These are phyloP conservation scores for Halcyon chelicuti DNA, from an alignment of 2,797 vertebrate species.

Conservation along the genomic window DNA sequence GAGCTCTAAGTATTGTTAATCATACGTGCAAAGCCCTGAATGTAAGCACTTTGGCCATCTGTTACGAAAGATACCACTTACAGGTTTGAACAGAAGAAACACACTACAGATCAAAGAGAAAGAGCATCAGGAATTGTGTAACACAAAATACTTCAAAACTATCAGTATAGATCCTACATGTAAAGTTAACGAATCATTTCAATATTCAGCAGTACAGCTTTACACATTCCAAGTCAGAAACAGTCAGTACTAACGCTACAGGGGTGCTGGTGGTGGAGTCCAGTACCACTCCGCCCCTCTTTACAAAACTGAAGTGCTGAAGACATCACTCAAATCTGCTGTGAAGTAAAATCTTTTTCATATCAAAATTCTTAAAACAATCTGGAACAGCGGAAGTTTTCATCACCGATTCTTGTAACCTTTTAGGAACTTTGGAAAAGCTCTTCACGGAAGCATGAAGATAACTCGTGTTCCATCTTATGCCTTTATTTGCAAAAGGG, in stretches of 20 bases:
- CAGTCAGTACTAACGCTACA: not conserved
- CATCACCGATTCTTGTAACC: not conserved
- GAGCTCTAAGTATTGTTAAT: not conserved
- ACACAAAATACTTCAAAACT: not conserved
- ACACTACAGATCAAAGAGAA: not conserved
- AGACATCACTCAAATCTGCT: not conserved
- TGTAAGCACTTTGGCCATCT: not conserved
- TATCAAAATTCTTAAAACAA: not conserved
- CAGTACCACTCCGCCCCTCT: not conserved
- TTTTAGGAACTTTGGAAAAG: not conserved
- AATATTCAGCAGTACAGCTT: not conserved
- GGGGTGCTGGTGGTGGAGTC: not conserved
- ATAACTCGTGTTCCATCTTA: not conserved
- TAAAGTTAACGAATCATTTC: not conserved
- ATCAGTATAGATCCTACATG: not conserved
- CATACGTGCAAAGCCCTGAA: not conserved
- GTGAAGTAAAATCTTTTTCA: not conserved
- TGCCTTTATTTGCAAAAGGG: not conserved
- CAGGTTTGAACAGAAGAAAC: not conserved
- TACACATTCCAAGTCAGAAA: not conserved
- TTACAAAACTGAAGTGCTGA: not conserved
- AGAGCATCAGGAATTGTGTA: not conserved
- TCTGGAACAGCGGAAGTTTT: not conserved
- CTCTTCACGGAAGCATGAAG: not conserved
- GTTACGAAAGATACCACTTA: not conserved